phyloP scores from a whole-genome alignment of 2,888 invertebrate species.

The Drosophila anomelani region DNA sequence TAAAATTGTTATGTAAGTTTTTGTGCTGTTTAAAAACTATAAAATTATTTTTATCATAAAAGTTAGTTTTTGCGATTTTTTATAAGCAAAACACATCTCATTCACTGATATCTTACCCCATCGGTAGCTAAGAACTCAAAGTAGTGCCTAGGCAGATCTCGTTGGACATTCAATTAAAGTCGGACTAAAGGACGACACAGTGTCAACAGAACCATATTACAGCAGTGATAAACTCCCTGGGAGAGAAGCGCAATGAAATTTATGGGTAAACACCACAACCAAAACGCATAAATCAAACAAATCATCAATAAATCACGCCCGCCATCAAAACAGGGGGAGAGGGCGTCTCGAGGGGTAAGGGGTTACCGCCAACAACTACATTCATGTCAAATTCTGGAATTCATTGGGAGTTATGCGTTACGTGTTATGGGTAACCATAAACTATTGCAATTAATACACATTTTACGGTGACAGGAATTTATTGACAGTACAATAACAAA shows the following conservation, averaged over 20 bases:
- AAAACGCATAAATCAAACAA: constrained; percentile 60
- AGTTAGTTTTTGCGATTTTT: too few relatives aligned
- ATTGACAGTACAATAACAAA: constrained; percentile 14
- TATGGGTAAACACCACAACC: constrained; percentile 27
- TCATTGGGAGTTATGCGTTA: constrained; percentile 2
- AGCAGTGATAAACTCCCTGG: not conserved
- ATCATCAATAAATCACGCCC: constrained; percentile 64
- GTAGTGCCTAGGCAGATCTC: constrained; percentile 5
- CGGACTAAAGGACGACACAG: constrained; percentile 1
- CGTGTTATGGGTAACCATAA: not conserved
- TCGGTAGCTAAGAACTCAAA: too few relatives aligned
- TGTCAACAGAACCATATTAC: constrained; percentile 9
- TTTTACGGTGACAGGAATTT: constrained; percentile 37
- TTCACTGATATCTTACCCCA: too few relatives aligned
- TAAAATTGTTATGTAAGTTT: too few relatives aligned
- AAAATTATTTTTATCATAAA: too few relatives aligned
- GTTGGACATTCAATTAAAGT: constrained; percentile 28
- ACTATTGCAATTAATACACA: constrained; percentile 38
- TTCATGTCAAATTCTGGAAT: constrained; percentile 30
- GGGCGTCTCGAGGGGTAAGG: not conserved
- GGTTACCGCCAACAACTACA: constrained; percentile 16
- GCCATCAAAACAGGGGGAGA: constrained; percentile 40
- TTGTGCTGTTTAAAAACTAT: too few relatives aligned
- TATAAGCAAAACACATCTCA: too few relatives aligned
- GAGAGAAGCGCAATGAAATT: constrained; percentile 29